These are phyloP conservation scores for Zaprionus lineosus DNA, from an alignment of 2,888 invertebrate genomes.

Conservation along the genomic window DNA sequence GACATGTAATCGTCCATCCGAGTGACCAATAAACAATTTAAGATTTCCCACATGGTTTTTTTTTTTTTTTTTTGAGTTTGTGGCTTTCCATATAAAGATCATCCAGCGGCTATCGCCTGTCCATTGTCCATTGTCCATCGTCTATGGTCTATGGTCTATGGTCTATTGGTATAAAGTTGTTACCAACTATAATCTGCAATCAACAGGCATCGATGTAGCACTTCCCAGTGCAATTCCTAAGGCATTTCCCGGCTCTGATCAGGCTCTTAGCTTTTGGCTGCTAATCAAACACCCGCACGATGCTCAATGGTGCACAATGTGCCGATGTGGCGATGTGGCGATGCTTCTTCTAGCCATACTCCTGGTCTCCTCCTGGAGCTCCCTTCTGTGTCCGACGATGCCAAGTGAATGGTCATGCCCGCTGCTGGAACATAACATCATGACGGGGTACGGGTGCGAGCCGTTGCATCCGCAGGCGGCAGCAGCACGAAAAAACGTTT, in stretches of 20 bases:
- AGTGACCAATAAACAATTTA: background rate
- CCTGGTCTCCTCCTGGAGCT: background rate
- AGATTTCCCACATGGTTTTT: constrained; percentile 39
- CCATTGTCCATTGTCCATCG: no score
- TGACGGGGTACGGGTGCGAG: constrained; percentile 7
- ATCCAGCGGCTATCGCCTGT: constrained; percentile 18
- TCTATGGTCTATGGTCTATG: no score
- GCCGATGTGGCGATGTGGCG: no score
- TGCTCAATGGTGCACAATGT: constrained; percentile 39
- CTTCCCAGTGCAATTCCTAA: constrained; percentile 37
- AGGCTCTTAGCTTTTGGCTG: constrained; percentile 28
- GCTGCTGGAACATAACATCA: constrained; percentile 55
- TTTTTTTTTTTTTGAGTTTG: constrained; percentile 24
- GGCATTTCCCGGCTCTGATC: background rate
- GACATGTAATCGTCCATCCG: no score
- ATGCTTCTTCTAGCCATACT: background rate
- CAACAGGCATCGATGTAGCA: constrained; percentile 63
- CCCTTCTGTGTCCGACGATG: constrained; percentile 1
- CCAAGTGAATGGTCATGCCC: constrained; percentile 68
- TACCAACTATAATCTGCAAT: constrained; percentile 68
- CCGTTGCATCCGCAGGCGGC: constrained; percentile 41
- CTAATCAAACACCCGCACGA: constrained; percentile 75
- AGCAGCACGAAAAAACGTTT: constrained; percentile 75
- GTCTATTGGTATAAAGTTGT: constrained; percentile 65
- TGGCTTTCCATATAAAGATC: constrained; percentile 39